Evolutionary conservation across 2,113 vertebrate genomes (phyloP), one percentile per base, ranked within the genome.

Genomic region (Caranx ignobilis): DNA sequence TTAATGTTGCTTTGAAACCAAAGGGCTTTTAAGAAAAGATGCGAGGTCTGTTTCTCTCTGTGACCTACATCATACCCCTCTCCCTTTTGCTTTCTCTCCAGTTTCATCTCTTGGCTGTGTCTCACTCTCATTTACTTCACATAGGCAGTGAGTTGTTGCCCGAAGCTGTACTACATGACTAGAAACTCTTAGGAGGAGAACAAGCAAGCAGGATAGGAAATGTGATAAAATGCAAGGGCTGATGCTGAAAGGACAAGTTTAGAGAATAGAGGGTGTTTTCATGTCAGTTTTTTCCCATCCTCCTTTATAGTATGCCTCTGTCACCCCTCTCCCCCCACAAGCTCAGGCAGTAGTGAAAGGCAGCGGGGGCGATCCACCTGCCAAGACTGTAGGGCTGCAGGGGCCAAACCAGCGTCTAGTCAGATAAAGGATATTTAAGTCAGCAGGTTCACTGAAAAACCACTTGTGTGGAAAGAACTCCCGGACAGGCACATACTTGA

Each of bases 361-460:
- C 54, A 64, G 48, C 6, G 32, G 71, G 71, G 47, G 47, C 13
- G 5, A 82, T 77, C 80, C 88, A 89, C 86, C 88, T 88, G 87
- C 77, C 75, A 78, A 71, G 43, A 69, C 61, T 45, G 5, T 52
- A 60, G 56, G 50, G 48, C 81, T 47, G 52, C 74, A 79, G 71
- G 62, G 73, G 55, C 76, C 73, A 77, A 77, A 88, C 32, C 54
- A 54, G 79, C 12, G 67, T 81, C 59, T 50, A 71, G 67, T 82
- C 59, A 81, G 63, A 89, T 82, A 82, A 84, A 71, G 73, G 67
- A 65, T 69, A 21, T 68, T 77, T 56, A 85, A 87, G 62, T 84
- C 86, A 86, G 75, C 85, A 87, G 82, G 73, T 84, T 89, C 65
- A 84, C 18, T 83, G 84, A 87, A 86, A 86, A 91, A 83, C 67